phyloP scores from a whole-genome alignment of 2,113 vertebrate genomes.

The Barbus barbus region DNA sequence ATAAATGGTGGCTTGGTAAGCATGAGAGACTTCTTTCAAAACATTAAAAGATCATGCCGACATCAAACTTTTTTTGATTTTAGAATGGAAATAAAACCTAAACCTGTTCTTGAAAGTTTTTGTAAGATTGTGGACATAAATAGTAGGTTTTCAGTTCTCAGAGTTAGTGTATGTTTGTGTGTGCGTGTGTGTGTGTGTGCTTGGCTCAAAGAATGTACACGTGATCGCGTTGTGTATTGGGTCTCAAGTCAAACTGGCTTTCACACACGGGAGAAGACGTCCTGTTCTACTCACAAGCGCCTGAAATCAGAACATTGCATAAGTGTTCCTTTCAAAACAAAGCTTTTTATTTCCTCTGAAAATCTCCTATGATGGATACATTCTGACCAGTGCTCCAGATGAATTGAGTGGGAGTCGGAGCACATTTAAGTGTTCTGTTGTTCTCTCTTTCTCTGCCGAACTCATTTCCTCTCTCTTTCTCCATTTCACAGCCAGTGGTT shows the following conservation, averaged over 20 bases:
- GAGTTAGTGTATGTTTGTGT: neutral
- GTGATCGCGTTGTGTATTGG: neutral
- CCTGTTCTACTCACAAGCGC: constrained; percentile 47
- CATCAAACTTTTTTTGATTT: neutral
- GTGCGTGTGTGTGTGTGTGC: constrained; percentile 14
- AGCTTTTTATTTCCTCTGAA: no score
- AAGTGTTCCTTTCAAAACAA: constrained; percentile 44
- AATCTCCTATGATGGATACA: constrained; percentile 41
- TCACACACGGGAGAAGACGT: constrained; percentile 41
- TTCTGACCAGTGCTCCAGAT: constrained; percentile 41
- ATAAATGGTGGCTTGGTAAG: neutral
- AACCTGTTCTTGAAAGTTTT: neutral
- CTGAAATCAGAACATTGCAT: constrained; percentile 50
- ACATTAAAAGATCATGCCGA: neutral
- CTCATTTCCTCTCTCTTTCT: neutral
- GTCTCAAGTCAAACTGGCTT: neutral
- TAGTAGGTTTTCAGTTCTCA: neutral
- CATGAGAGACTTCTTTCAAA: neutral
- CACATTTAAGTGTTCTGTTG: constrained; percentile 21
- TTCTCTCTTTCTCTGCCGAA: neutral
- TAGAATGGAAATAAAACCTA: neutral
- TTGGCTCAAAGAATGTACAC: constrained; percentile 1
- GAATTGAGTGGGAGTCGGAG: constrained; percentile 26
- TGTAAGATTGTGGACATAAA: neutral
- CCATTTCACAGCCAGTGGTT: constrained; percentile 82